Evolutionary conservation across 2,888 invertebrate species (phyloP).

Genomic region (Sarcophaga variegata): DNA sequence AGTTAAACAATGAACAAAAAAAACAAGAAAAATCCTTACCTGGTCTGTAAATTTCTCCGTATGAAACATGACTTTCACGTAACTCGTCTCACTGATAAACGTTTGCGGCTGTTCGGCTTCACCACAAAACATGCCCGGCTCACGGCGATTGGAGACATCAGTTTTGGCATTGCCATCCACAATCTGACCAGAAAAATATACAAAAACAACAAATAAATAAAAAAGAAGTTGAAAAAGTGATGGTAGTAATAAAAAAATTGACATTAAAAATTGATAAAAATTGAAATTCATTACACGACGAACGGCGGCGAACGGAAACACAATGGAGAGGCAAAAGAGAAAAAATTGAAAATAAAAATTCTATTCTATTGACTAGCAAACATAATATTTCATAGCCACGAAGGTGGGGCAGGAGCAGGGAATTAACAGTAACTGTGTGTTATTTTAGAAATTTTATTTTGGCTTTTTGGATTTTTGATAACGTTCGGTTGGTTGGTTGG

Average conservation of each 20-base stretch:
- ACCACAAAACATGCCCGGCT: conserved; percentile 95
- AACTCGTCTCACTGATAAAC: conserved; percentile 96
- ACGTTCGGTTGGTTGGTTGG: no score
- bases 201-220: no score
- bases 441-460: not conserved
- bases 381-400: not conserved
- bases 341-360: conserved; percentile 34
- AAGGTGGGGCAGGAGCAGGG: no score
- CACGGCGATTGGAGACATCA: conserved; percentile 92
- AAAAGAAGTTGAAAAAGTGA: conserved; percentile 4
- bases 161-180: conserved; percentile 95
- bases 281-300: conserved; percentile 61
- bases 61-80: conserved; percentile 94
- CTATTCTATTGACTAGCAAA: conserved; percentile 49
- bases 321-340: not conserved
- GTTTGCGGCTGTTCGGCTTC: conserved; percentile 97
- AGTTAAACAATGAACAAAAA: no score
- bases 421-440: not conserved
- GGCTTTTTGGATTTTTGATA: conserved; percentile 23
- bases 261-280: conserved; percentile 60
- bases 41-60: conserved; percentile 97
- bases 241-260: conserved; percentile 12
- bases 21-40: conserved; percentile 77
- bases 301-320: conserved; percentile 33
- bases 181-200: conserved; percentile 85